Percentiles rank a stretch among this genome's conserved stretches.
Evolutionary conservation across 2,113 vertebrate genomes (phyloP).

Genomic region (Nothobranchius furzeri): DNA sequence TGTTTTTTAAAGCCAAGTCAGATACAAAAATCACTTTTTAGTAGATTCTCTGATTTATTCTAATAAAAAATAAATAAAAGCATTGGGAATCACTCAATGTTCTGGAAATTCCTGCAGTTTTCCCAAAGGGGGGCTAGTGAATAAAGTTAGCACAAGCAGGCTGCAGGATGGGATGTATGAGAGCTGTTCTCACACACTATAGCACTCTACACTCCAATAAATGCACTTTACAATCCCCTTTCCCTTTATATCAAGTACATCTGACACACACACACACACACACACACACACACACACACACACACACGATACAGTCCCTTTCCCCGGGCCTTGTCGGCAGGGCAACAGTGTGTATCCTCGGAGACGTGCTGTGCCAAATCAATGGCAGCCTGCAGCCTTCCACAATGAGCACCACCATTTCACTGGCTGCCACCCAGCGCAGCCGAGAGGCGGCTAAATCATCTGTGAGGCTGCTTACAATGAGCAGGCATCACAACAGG

Average conservation of each 20-base stretch:
- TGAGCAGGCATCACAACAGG: slow-evolving; percentile 35
- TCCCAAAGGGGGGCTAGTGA: slow-evolving; percentile 32
- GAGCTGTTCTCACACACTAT: slow-evolving; percentile 25
- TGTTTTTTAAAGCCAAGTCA: background rate
- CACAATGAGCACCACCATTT: slow-evolving; percentile 69
- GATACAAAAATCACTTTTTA: slow-evolving; percentile 11
- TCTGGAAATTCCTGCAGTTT: slow-evolving; percentile 34
- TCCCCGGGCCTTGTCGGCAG: slow-evolving; percentile 46
- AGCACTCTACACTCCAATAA: slow-evolving; percentile 42
- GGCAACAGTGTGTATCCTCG: slow-evolving; percentile 62
- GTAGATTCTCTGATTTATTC: background rate
- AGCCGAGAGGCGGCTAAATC: slow-evolving; percentile 57
- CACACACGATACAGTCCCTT: slow-evolving; percentile 10
- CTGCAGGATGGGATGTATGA: slow-evolving; percentile 27
- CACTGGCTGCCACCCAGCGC: slow-evolving; percentile 66
- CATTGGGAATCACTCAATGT: slow-evolving; percentile 53
- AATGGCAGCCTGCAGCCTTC: slow-evolving; percentile 72
- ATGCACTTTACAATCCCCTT: slow-evolving; percentile 44
- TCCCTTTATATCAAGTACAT: slow-evolving; percentile 38
- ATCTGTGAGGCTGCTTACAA: slow-evolving; percentile 51
- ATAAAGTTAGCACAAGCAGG: slow-evolving; percentile 19
- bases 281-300: slow-evolving; percentile 22
- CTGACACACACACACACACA: slow-evolving; percentile 18
- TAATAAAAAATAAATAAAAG: slow-evolving; percentile 42
- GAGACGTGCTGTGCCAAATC: slow-evolving; percentile 73